A percentile compares a stretch with the other conserved stretches of the same genome.
Evolutionary conservation across 2,888 invertebrate genomes (phyloP).

Genomic region (Crocallis elinguaria): DNA sequence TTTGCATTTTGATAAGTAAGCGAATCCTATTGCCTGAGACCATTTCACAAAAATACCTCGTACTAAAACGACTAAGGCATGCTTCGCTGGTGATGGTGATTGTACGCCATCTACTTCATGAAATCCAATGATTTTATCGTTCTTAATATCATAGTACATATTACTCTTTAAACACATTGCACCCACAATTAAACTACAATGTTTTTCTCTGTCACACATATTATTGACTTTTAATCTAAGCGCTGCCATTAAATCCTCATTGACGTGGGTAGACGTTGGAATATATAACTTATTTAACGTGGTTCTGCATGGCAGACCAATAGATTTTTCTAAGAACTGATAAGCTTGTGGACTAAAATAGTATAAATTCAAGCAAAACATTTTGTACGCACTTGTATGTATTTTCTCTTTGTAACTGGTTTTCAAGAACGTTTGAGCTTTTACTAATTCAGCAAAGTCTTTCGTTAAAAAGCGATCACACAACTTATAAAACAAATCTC

Average conservation of each 20-base stretch:
- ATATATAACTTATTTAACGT: neutral
- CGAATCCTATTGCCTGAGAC: neutral
- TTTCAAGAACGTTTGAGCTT: neutral
- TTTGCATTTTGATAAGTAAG: constrained; percentile 26
- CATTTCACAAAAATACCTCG: neutral
- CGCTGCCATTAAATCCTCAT: neutral
- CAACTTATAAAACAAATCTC: neutral
- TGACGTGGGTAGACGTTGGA: neutral
- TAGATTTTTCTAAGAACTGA: constrained; percentile 13
- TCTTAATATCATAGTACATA: constrained; percentile 32
- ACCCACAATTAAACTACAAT: neutral
- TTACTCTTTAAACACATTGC: constrained; percentile 22
- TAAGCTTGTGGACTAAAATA: constrained; percentile 23
- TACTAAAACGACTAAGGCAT: neutral
- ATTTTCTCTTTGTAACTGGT: neutral
- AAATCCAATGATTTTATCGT: constrained; percentile 33
- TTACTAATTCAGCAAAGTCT: neutral
- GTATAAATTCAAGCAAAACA: constrained; percentile 25
- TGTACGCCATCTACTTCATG: constrained; percentile 37
- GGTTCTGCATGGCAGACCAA: constrained; percentile 13
- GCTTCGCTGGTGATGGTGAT: neutral
- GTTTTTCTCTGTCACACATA: neutral
- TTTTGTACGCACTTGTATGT: too few relatives aligned
- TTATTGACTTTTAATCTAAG: neutral
- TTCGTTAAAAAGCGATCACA: neutral